These are phyloP conservation scores for Reticulitermes lucifugus DNA, from an alignment of 2,888 invertebrate species.

Conservation along the genomic window DNA sequence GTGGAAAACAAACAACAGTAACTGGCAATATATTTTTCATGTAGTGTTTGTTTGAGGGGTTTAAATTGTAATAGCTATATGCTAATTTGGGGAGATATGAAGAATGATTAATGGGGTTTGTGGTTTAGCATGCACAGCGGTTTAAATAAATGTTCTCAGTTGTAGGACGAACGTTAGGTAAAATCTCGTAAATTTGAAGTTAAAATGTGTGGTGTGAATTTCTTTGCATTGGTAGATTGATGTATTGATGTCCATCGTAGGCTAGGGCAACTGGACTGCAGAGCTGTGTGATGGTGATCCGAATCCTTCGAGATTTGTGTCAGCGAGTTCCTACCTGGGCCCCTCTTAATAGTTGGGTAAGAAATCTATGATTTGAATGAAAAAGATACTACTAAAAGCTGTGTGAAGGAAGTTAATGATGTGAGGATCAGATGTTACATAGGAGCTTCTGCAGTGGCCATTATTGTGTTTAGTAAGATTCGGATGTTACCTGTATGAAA, in stretches of 20 bases:
- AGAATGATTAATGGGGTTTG: neutral
- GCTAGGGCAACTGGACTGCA: conserved; percentile 96
- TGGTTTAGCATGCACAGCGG: conserved; percentile 50
- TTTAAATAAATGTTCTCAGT: conserved; percentile 31
- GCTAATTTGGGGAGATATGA: neutral
- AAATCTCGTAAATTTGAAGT: neutral
- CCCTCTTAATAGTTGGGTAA: conserved; percentile 93
- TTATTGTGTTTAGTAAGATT: too few relatives aligned
- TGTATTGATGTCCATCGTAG: conserved; percentile 66
- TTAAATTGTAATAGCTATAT: neutral
- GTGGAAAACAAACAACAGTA: neutral
- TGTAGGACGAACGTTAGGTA: conserved; percentile 49
- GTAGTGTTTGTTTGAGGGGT: neutral
- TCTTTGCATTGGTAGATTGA: neutral
- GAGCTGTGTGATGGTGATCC: conserved; percentile 96
- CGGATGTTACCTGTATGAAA: too few relatives aligned
- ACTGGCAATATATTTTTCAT: neutral
- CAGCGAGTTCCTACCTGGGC: conserved; percentile 95
- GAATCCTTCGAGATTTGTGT: conserved; percentile 95
- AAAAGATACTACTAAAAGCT: too few relatives aligned
- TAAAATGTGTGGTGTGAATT: conserved; percentile 39
- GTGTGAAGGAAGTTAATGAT: too few relatives aligned
- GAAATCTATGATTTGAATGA: conserved; percentile 58
- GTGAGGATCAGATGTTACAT: too few relatives aligned
- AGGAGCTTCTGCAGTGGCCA: too few relatives aligned